Percentiles rank a stretch among this genome's conserved stretches.
Evolutionary conservation across 2,888 invertebrate genomes (phyloP).

Genomic region (Colostygia pectinataria): DNA sequence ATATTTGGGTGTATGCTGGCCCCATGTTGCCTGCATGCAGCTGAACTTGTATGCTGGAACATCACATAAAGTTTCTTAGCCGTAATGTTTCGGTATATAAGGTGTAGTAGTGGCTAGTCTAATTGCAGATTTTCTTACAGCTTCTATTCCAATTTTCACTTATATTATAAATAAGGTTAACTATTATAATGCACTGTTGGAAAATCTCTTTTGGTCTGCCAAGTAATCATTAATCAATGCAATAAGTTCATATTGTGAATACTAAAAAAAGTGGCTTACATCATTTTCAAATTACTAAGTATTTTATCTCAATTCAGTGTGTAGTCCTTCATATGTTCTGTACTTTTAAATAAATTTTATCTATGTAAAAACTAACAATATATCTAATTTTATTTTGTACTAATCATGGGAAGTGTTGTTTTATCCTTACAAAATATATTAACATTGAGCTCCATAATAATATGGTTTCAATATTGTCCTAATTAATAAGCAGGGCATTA

Average conservation of each 20-base stretch:
- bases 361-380: constrained; percentile 84
- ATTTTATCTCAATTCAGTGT: constrained; percentile 83
- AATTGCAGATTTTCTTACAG: constrained; percentile 83
- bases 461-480: constrained; percentile 74
- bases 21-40: constrained; percentile 78
- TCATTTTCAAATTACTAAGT: constrained; percentile 80
- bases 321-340: constrained; percentile 83
- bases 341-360: constrained; percentile 82
- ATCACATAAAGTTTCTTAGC: constrained; percentile 77
- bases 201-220: constrained; percentile 83
- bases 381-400: constrained; percentile 84
- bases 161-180: constrained; percentile 74
- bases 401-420: constrained; percentile 84
- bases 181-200: constrained; percentile 81
- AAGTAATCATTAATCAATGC: constrained; percentile 78
- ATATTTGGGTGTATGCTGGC: constrained; percentile 82
- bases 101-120: constrained; percentile 82
- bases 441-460: constrained; percentile 81
- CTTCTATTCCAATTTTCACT: constrained; percentile 82
- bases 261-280: constrained; percentile 81
- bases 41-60: constrained; percentile 82
- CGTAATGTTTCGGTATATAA: constrained; percentile 81
- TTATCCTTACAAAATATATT: constrained; percentile 84
- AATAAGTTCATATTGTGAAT: constrained; percentile 82
- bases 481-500: constrained; percentile 30